Conservation (phyloP, 2,113 vertebrate species). For the Nothoprocta pentlandii region DNA sequence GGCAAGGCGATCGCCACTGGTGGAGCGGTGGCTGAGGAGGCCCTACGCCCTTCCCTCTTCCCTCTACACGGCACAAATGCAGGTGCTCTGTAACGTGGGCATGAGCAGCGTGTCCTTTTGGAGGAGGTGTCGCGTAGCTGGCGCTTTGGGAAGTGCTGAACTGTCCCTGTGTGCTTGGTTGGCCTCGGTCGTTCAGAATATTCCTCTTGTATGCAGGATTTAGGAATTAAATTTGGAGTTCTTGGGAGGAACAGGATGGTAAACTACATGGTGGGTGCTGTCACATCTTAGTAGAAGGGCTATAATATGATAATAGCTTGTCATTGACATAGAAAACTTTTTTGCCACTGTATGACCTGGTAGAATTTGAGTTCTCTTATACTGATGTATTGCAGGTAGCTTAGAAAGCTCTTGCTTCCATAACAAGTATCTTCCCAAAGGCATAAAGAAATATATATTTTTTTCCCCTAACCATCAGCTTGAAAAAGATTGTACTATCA, state of each 20-base stretch:
- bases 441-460: neutral
- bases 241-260: neutral
- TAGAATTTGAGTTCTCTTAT: neutral
- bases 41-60: neutral
- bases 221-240: neutral
- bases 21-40: neutral
- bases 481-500: neutral
- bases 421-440: neutral
- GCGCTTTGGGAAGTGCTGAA: neutral
- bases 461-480: neutral
- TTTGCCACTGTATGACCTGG: neutral
- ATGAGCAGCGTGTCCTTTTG: neutral
- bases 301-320: neutral
- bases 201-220: neutral
- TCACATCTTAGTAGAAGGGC: neutral
- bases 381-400: neutral
- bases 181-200: neutral
- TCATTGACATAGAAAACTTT: neutral
- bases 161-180: neutral
- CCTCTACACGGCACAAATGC: neutral
- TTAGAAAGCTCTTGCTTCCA: neutral
- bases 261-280: neutral
- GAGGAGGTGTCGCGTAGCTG: neutral
- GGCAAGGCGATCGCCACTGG: neutral
- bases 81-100: neutral